Conservation (phyloP, 2,888 invertebrate species). For the Cryptocephalus moraei region DNA sequence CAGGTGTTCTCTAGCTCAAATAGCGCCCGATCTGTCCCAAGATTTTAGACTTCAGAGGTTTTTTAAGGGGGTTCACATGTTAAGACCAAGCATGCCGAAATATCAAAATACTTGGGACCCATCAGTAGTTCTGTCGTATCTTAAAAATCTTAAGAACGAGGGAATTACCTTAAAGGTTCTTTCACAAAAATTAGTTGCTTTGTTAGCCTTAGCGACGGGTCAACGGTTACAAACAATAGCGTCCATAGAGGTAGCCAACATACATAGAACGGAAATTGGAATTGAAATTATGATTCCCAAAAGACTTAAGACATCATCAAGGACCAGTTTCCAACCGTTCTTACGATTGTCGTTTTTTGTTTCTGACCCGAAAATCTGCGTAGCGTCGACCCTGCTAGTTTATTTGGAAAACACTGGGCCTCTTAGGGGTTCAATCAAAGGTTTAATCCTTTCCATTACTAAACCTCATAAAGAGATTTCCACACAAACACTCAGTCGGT, state of each 20-base stretch:
- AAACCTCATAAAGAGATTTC: neutral
- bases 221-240: neutral
- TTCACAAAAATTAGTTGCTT: neutral
- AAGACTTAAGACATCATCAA: neutral
- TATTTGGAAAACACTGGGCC: neutral
- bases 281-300: neutral
- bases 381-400: neutral
- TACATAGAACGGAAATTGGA: neutral
- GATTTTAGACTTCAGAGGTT: conserved; percentile 6
- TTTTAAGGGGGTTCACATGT: conserved; percentile 6
- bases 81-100: conserved; percentile 2
- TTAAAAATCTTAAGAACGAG: neutral
- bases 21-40: conserved; percentile 2
- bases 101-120: neutral
- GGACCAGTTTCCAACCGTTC: neutral
- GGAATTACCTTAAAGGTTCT: neutral
- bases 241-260: neutral
- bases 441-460: neutral
- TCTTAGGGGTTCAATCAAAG: neutral
- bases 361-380: neutral
- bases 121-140: neutral
- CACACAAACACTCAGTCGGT: neutral
- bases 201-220: neutral
- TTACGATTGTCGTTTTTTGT: neutral
- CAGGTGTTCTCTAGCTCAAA: conserved; percentile 6